Percentiles rank a stretch among this genome's conserved stretches.
Evolutionary conservation across 2,888 invertebrate genomes (phyloP).

Genomic region (Drosophila tanythrix): DNA sequence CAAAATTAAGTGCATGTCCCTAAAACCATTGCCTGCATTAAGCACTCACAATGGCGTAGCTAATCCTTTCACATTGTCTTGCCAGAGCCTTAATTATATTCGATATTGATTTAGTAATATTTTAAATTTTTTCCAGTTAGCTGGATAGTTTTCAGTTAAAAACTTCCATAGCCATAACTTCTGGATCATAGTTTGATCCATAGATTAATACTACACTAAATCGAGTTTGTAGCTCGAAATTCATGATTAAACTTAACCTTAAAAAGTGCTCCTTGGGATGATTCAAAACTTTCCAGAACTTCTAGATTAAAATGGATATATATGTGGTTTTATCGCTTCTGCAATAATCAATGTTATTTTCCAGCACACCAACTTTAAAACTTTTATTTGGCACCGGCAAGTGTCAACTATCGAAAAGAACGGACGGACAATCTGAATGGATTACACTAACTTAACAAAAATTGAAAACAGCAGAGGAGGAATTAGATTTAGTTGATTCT

Average conservation of each 20-base stretch:
- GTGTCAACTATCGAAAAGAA: too few species aligned
- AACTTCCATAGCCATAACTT: not conserved
- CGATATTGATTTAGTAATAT: not conserved
- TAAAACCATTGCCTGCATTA: not conserved
- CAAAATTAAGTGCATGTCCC: conserved; percentile 3
- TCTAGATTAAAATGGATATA: not conserved
- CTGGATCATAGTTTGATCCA: not conserved
- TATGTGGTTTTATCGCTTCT: not conserved
- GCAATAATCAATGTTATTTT: too few species aligned
- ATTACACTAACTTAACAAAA: not conserved
- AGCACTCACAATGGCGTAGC: not conserved
- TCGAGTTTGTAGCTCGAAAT: not conserved
- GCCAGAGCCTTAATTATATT: not conserved
- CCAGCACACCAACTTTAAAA: too few species aligned
- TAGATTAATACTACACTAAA: not conserved
- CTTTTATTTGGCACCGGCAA: too few species aligned
- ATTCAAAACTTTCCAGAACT: not conserved
- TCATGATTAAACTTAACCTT: not conserved
- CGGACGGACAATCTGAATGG: not conserved
- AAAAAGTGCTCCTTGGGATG: not conserved
- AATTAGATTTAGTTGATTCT: not conserved
- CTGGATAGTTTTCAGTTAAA: not conserved
- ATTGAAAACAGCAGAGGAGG: not conserved
- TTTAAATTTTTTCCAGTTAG: not conserved
- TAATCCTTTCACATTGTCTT: not conserved